Conservation (phyloP, 2,888 invertebrate genomes). For the Camponotus fellah region DNA sequence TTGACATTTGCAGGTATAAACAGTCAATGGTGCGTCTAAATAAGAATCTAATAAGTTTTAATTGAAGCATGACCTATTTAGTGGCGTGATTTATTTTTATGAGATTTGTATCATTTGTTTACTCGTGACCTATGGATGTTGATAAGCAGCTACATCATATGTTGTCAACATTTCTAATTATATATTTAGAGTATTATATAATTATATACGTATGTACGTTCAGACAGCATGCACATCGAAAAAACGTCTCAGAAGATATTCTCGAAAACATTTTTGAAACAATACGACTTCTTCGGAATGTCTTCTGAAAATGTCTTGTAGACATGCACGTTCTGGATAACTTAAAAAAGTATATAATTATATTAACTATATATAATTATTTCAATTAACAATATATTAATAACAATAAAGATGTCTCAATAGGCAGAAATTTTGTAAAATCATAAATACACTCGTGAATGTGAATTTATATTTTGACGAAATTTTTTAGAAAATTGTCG, state of each 20-base stretch:
- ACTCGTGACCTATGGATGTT: slow-evolving; percentile 7
- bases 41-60: background rate
- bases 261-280: background rate
- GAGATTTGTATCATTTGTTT: background rate
- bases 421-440: background rate
- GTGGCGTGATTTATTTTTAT: slow-evolving; percentile 42
- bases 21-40: background rate
- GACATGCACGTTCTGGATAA: background rate
- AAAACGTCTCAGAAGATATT: background rate
- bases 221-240: background rate
- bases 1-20: background rate
- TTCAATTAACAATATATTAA: no score
- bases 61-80: background rate
- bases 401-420: background rate
- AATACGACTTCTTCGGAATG: no score
- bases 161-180: background rate
- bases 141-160: background rate
- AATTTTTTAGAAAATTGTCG: background rate
- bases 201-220: no score
- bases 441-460: background rate
- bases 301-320: no score
- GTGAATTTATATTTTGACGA: background rate
- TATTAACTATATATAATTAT: background rate
- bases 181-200: no score
- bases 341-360: background rate